These are phyloP conservation scores for Drosophila kurseongensis DNA, from an alignment of 1,140 invertebrate species.

Conservation along the genomic window DNA sequence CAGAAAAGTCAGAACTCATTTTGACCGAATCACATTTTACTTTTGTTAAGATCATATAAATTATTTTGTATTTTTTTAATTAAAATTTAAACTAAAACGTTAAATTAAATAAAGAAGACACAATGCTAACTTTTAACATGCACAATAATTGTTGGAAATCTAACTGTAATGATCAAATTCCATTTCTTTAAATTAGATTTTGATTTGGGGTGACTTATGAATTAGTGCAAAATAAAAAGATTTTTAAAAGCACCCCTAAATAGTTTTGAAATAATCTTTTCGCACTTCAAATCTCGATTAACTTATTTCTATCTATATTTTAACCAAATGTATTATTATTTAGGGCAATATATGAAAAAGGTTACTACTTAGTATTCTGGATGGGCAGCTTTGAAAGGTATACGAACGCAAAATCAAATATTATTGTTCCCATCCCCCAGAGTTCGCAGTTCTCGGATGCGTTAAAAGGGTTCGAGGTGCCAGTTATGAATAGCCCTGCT, in stretches of 20 bases:
- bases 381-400: background rate
- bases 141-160: background rate
- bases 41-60: background rate
- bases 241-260: background rate
- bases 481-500: constrained; percentile 48
- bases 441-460: constrained; percentile 1
- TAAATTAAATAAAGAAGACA: too few species aligned
- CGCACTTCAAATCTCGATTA: background rate
- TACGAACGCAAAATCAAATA: constrained; percentile 32
- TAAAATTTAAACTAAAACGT: too few species aligned
- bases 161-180: background rate
- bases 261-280: background rate
- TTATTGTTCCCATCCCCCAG: constrained; percentile 24
- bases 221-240: background rate
- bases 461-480: constrained; percentile 44
- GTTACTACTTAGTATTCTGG: constrained; percentile 17
- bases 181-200: background rate
- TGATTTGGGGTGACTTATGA: background rate
- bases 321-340: constrained; percentile 1
- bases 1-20: too few species aligned
- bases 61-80: background rate
- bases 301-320: background rate
- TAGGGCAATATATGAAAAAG: constrained; percentile 1
- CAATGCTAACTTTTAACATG: too few species aligned
- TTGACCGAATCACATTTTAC: too few species aligned